These are phyloP conservation scores for Xenopus borealis DNA, from an alignment of 2,113 vertebrate genomes.

Conservation along the genomic window DNA sequence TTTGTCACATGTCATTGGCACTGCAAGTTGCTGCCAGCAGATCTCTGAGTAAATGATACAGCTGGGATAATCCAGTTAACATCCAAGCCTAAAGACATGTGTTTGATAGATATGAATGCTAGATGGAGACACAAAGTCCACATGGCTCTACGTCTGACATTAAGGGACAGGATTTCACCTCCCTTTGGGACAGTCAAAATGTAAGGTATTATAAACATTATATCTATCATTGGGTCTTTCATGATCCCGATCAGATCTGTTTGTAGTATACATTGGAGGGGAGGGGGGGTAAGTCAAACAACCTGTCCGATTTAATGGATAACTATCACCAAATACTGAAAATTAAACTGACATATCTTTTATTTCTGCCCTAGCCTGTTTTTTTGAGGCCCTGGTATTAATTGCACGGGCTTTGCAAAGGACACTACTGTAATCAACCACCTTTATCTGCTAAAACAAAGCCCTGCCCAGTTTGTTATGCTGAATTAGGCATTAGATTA, in stretches of 20 bases:
- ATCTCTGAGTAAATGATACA: conserved; percentile 39
- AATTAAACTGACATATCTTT: too few species aligned
- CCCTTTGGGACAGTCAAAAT: conserved; percentile 20
- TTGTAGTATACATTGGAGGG: too few species aligned
- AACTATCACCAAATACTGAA: too few species aligned
- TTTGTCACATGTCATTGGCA: conserved; percentile 44
- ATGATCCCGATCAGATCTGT: neutral
- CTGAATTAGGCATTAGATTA: too few species aligned
- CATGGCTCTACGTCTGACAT: conserved; percentile 41
- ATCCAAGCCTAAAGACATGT: conserved; percentile 39
- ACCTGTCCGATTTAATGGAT: too few species aligned
- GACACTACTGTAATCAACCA: too few species aligned
- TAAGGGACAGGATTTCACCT: conserved; percentile 26
- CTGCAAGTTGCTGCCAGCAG: conserved; percentile 25
- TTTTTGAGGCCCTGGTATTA: too few species aligned
- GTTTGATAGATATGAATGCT: conserved; percentile 45
- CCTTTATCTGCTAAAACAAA: too few species aligned
- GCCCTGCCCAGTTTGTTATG: too few species aligned
- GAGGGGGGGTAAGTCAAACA: too few species aligned
- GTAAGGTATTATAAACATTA: conserved; percentile 21
- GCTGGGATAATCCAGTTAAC: conserved; percentile 33
- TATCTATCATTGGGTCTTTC: neutral
- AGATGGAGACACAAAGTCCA: conserved; percentile 39
- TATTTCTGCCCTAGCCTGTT: too few species aligned
- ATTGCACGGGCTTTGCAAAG: too few species aligned